These are phyloP conservation scores for Tetrapedia diversipes DNA, from an alignment of 2,888 invertebrate species.

Conservation along the genomic window DNA sequence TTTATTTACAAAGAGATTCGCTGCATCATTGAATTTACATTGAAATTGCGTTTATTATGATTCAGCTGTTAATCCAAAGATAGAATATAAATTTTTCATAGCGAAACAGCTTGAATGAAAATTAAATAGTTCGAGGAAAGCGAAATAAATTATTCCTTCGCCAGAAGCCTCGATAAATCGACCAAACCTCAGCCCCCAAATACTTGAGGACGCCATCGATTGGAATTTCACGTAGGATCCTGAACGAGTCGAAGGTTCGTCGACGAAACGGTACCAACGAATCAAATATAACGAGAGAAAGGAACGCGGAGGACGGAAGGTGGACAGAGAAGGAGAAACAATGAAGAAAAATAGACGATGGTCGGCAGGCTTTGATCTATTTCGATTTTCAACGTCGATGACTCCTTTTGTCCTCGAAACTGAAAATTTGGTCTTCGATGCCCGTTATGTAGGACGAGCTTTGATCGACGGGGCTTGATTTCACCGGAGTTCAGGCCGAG, in stretches of 20 bases:
- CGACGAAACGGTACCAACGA: not conserved
- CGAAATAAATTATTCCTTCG: not conserved
- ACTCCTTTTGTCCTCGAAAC: constrained; percentile 51
- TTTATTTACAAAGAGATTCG: too few species aligned
- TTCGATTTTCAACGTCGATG: constrained; percentile 52
- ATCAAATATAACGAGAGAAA: not conserved
- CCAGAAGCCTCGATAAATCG: too few species aligned
- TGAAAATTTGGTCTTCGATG: constrained; percentile 37
- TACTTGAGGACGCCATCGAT: not conserved
- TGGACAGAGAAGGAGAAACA: not conserved
- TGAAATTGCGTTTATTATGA: too few species aligned
- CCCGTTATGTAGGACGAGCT: constrained; percentile 49
- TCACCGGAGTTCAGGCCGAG: constrained; percentile 37
- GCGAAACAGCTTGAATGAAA: too few species aligned
- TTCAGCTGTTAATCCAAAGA: too few species aligned
- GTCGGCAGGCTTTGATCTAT: constrained; percentile 43
- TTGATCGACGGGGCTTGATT: constrained; percentile 54
- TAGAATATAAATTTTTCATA: too few species aligned
- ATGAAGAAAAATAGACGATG: not conserved
- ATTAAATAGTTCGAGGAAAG: too few species aligned
- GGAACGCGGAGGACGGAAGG: too few species aligned
- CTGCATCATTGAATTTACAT: too few species aligned
- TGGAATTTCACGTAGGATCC: not conserved
- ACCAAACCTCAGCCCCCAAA: not conserved
- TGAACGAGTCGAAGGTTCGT: not conserved